Percentiles rank a stretch among this genome's conserved stretches.
Conservation (phyloP, 2,113 vertebrate genomes). For the Crotalus viridis region DNA sequence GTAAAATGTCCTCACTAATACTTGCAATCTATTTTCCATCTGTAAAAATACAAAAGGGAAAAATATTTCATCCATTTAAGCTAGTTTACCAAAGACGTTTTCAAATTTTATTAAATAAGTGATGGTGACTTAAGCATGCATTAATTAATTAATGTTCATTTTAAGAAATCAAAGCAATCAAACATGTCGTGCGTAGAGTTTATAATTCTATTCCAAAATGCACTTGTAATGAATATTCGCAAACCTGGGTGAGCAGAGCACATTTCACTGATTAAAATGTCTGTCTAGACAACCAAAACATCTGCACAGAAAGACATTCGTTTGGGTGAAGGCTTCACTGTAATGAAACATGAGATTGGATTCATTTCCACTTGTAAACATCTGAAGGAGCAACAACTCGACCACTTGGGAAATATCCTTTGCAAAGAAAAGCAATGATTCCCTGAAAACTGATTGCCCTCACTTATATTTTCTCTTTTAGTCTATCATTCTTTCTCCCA, state of each 20-base stretch:
- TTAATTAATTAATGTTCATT: not conserved
- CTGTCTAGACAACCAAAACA: accelerated
- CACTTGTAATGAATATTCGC: not conserved
- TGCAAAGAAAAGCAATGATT: not conserved
- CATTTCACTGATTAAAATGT: conserved; percentile 10
- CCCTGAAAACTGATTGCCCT: not conserved
- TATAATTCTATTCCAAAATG: conserved; percentile 21
- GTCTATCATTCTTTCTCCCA: not conserved
- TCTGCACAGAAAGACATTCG: not conserved
- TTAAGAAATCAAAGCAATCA: conserved; percentile 22
- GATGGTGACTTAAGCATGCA: not conserved
- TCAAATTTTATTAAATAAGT: not conserved
- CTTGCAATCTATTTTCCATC: not conserved
- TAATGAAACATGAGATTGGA: not conserved
- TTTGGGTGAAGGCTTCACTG: not conserved
- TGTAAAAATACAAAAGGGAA: not conserved
- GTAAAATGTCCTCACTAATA: not conserved
- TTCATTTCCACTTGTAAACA: not conserved
- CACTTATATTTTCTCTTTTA: not conserved
- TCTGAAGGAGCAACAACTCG: not conserved
- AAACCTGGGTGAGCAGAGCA: not conserved
- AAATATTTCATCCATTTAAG: not conserved
- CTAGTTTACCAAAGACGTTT: not conserved
- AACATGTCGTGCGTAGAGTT: not conserved
- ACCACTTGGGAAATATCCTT: not conserved